Conservation (phyloP, 2,797 vertebrate species). For the Falco biarmicus region DNA sequence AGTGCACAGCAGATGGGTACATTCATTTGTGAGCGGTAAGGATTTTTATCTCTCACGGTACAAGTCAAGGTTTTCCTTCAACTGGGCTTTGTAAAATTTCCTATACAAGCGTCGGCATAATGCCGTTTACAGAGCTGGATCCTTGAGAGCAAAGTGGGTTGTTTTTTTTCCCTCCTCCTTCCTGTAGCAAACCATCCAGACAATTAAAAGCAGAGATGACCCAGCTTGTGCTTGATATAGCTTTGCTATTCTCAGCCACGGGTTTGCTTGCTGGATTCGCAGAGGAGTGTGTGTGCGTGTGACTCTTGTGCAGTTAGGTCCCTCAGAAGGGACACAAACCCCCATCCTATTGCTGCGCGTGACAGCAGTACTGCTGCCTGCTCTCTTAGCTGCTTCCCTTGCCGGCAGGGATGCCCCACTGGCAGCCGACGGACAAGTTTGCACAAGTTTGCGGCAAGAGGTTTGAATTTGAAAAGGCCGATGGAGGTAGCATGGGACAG, state of each 20-base stretch:
- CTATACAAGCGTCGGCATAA: neutral
- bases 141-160: neutral
- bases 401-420: neutral
- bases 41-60: constrained; percentile 30
- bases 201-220: neutral
- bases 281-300: neutral
- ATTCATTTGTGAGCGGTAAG: neutral
- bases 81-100: constrained; percentile 21
- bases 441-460: neutral
- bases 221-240: neutral
- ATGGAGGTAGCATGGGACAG: fast-evolving
- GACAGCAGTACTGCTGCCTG: neutral
- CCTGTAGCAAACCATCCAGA: neutral
- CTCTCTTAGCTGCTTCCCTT: neutral
- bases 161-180: neutral
- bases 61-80: constrained; percentile 46
- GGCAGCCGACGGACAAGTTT: neutral
- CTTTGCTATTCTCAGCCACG: neutral
- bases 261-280: neutral
- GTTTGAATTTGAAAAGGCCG: neutral
- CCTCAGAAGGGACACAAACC: neutral
- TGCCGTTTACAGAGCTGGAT: neutral
- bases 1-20: constrained; percentile 3
- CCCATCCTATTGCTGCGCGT: neutral
- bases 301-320: neutral